Conservation (phyloP, 2,888 invertebrate species). For the Neuroscelio doddi region DNA sequence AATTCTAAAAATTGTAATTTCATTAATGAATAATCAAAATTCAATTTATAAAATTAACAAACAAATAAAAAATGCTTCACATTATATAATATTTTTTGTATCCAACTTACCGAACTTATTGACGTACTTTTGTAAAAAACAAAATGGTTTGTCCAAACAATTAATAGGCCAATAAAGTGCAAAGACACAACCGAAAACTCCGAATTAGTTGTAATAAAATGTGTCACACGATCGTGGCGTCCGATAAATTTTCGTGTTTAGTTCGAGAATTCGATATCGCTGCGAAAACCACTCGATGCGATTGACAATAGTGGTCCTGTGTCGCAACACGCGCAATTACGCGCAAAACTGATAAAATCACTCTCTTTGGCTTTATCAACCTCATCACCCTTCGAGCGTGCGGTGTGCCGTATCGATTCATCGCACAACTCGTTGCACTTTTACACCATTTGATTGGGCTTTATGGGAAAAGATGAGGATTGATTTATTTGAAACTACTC, state of each 20-base stretch:
- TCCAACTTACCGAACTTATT: too few relatives aligned
- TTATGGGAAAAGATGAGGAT: slow-evolving; percentile 56
- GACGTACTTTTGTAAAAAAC: too few relatives aligned
- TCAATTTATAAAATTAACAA: too few relatives aligned
- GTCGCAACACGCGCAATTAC: slow-evolving; percentile 68
- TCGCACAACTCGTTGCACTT: slow-evolving; percentile 54
- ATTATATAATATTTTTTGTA: too few relatives aligned
- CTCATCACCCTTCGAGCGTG: slow-evolving; percentile 63
- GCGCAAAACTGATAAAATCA: slow-evolving; percentile 67
- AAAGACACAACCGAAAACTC: too few relatives aligned
- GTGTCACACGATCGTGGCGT: slow-evolving; percentile 40
- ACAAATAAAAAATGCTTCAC: too few relatives aligned
- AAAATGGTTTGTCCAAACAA: too few relatives aligned
- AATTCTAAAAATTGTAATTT: too few relatives aligned
- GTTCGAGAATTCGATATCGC: slow-evolving; percentile 40
- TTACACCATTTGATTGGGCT: slow-evolving; percentile 52
- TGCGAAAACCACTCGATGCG: slow-evolving; percentile 33
- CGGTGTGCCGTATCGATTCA: slow-evolving; percentile 68
- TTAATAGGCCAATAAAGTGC: too few relatives aligned
- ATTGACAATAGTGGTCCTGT: slow-evolving; percentile 47
- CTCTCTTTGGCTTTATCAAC: slow-evolving; percentile 58
- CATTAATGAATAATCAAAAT: too few relatives aligned
- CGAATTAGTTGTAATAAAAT: neutral
- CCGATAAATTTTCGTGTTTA: slow-evolving; percentile 39
- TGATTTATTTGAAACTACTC: slow-evolving; percentile 35